These are phyloP conservation scores for Phacellophora camtschatica DNA, from an alignment of 30 jellyfish, hydroid and myxozoan species.

Conservation along the genomic window DNA sequence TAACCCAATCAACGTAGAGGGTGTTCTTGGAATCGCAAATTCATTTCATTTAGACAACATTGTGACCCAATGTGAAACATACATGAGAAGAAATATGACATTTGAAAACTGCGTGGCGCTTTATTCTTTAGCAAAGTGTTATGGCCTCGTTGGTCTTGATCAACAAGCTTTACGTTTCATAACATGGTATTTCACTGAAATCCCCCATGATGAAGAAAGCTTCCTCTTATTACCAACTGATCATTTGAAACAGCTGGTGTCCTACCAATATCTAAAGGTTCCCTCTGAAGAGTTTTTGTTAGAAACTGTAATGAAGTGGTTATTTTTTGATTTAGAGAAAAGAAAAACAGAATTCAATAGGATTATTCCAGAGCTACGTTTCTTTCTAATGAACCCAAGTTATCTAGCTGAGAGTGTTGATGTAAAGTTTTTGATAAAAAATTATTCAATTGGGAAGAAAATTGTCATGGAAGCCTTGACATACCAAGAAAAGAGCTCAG, in stretches of 20 bases:
- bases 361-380: slow-evolving; percentile 71
- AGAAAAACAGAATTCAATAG: slow-evolving; percentile 39
- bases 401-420: slow-evolving; percentile 59
- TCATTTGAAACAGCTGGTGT: slow-evolving; percentile 64
- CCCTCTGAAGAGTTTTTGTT: slow-evolving; percentile 85
- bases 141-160: slow-evolving; percentile 63
- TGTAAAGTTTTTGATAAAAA: slow-evolving; percentile 68
- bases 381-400: slow-evolving; percentile 70
- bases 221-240: slow-evolving; percentile 64
- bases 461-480: slow-evolving; percentile 62
- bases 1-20: slow-evolving; percentile 69
- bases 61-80: slow-evolving; percentile 77
- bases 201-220: slow-evolving; percentile 81
- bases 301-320: slow-evolving; percentile 91
- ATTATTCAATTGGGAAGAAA: slow-evolving; percentile 61
- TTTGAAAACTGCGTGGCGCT: slow-evolving; percentile 74
- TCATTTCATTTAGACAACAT: slow-evolving; percentile 66
- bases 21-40: slow-evolving; percentile 63
- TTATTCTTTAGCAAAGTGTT: slow-evolving; percentile 78
- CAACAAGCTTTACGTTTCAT: slow-evolving; percentile 82
- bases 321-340: slow-evolving; percentile 60
- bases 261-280: slow-evolving; percentile 71
- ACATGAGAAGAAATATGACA: slow-evolving; percentile 86
- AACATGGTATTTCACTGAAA: slow-evolving; percentile 88
- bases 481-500: slow-evolving; percentile 31